Conservation (phyloP, 2,113 vertebrate species). For the Suricata suricatta region DNA sequence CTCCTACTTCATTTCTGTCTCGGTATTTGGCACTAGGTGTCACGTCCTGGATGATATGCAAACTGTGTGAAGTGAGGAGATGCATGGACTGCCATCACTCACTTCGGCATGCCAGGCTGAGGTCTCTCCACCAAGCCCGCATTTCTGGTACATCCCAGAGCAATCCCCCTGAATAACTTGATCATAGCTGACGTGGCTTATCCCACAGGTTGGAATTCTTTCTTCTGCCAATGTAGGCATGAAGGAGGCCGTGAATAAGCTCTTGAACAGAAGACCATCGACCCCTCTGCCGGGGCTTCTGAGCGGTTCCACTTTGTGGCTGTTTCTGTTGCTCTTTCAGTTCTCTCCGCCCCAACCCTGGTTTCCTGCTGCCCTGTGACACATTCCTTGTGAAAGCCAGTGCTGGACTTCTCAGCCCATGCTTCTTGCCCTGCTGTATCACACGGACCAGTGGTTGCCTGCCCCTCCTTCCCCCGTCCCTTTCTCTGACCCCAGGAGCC, state of each 20-base stretch:
- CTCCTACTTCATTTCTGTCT: neutral
- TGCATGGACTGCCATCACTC: fast-evolving
- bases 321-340: neutral
- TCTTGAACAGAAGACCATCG: fast-evolving
- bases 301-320: neutral
- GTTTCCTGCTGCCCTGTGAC: fast-evolving
- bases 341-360: neutral
- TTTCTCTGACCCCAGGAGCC: fast-evolving
- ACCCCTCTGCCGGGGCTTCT: fast-evolving
- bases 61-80: too few species aligned
- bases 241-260: fast-evolving
- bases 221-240: too few species aligned
- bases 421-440: fast-evolving
- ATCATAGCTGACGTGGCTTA: too few species aligned
- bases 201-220: neutral
- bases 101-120: fast-evolving
- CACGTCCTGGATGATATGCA: fast-evolving
- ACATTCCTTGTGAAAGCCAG: fast-evolving
- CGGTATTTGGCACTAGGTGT: fast-evolving
- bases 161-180: too few species aligned
- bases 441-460: fast-evolving
- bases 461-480: fast-evolving
- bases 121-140: too few species aligned
- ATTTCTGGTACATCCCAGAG: neutral
- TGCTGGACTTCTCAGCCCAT: fast-evolving